Base-by-base conservation (phyloP, 2,888 invertebrate species). In the Ceraclea dissimilis region DNA sequence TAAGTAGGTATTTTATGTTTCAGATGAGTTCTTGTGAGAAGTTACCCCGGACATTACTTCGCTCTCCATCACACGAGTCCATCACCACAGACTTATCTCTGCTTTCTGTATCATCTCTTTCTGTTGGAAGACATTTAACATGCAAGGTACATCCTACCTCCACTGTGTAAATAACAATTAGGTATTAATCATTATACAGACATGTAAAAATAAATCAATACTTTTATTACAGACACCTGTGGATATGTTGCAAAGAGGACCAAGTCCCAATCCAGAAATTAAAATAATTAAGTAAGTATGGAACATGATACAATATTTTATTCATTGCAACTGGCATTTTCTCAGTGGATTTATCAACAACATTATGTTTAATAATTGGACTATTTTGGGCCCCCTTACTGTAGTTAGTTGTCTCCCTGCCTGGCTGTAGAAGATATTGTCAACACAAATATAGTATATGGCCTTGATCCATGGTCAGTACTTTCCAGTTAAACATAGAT, bases 21-120 rank as follows among this genome's bases (percentile, higher is more conserved):
- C 54, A 54, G 54, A 57, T 57, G 57, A 57, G 53, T 39, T 53
- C 52, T n/a, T 51, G 49, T 17, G 57, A 57, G n/a, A 53, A 53
- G 47, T 21, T 53, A 13, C 54, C 54, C 13, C 20, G 54, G 22
- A 54, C 54, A 16, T 83, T 85, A 73, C 69, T 84, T 60, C 80
- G 90, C 52, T 90, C 90, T 1, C 90, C 90, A 4, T 89, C 88
- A 17, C 89, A 88, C 72, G 90, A 91, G 72, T 88, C 88, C 17
- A 88, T 90, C 64, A 88, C 88, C 13, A 90, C 90, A 0, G 90
- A 90, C 70, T 74, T 90, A 52, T 90, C 89, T 0, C 74, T 90
- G 57, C 87, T 90, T 72, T 88, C 89, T 57, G 81, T 86, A 17
- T 86, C 86, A 1, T 86, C 86, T 1, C 81, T 82, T 59, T 80